Percentiles rank a stretch among this genome's conserved stretches.
phyloP scores from a whole-genome alignment of 2,888 invertebrate genomes.

The Nipponacmea schrenckii region DNA sequence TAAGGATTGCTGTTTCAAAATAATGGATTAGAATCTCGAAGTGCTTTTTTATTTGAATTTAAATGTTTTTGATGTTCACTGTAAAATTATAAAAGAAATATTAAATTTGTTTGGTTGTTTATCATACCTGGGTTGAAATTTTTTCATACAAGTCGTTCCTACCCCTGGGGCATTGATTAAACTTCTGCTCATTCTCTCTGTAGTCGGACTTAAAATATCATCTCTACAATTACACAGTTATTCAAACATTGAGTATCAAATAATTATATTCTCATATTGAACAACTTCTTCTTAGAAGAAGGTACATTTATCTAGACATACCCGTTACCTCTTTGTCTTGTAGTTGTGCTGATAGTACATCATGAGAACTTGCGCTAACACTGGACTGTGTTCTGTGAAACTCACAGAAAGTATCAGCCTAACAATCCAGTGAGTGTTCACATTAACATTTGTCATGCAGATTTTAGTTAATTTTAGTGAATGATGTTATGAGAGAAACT shows the following conservation, averaged over 20 bases:
- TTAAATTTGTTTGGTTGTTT: no score
- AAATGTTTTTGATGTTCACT: neutral
- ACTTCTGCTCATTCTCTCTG: constrained; percentile 30
- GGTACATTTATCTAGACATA: no score
- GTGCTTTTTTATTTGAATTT: no score
- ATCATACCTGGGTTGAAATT: constrained; percentile 21
- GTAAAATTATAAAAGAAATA: neutral
- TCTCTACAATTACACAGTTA: constrained; percentile 32
- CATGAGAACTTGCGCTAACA: no score
- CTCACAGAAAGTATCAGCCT: neutral
- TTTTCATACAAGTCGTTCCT: constrained; percentile 54
- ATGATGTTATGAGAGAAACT: no score
- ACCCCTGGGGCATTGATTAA: constrained; percentile 41
- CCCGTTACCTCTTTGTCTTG: neutral
- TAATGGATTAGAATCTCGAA: no score
- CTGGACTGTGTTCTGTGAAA: neutral
- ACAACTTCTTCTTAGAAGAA: no score
- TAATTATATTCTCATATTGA: no score
- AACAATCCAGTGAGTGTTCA: constrained; percentile 11
- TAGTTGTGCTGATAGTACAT: no score
- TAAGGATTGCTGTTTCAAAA: no score
- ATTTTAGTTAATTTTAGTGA: neutral
- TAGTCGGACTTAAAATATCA: constrained; percentile 19
- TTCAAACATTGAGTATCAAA: neutral
- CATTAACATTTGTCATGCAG: neutral